Percentiles rank a stretch among this genome's conserved stretches.
phyloP scores from a whole-genome alignment of 2,113 vertebrate genomes.

The Pogona vitticeps region DNA sequence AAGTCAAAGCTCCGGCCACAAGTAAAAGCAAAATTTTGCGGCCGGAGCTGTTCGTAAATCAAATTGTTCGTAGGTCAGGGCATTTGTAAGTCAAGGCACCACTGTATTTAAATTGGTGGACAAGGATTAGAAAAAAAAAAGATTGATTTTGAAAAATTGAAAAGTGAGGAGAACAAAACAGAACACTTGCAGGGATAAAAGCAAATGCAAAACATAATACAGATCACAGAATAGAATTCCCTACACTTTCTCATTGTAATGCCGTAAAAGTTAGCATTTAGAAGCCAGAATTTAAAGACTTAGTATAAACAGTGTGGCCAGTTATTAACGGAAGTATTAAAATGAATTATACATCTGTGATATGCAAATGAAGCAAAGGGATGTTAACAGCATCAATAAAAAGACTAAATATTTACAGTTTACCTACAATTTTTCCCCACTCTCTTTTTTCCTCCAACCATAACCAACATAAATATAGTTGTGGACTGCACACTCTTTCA shows the following conservation, averaged over 20 bases:
- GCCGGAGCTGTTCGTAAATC: no score
- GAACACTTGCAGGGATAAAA: neutral
- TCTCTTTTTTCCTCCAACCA: neutral
- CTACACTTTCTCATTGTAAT: neutral
- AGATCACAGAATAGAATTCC: neutral
- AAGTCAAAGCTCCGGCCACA: no score
- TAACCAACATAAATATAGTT: neutral
- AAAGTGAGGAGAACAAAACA: neutral
- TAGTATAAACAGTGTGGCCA: neutral
- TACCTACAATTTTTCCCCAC: neutral
- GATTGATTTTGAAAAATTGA: neutral
- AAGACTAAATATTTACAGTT: neutral
- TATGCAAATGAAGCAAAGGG: fast-evolving
- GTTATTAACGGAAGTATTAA: neutral
- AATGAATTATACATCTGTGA: neutral
- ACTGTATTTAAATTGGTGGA: no score
- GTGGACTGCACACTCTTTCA: neutral
- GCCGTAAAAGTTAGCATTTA: neutral
- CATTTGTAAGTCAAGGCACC: no score
- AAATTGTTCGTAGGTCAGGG: no score
- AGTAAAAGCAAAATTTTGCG: no score
- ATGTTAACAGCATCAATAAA: slow-evolving; percentile 8
- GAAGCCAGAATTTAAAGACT: neutral
- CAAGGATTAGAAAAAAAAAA: neutral
- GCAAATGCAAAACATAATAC: neutral